Conservation (phyloP, 2,797 vertebrate genomes). For the Cyprinodon diabolis region DNA sequence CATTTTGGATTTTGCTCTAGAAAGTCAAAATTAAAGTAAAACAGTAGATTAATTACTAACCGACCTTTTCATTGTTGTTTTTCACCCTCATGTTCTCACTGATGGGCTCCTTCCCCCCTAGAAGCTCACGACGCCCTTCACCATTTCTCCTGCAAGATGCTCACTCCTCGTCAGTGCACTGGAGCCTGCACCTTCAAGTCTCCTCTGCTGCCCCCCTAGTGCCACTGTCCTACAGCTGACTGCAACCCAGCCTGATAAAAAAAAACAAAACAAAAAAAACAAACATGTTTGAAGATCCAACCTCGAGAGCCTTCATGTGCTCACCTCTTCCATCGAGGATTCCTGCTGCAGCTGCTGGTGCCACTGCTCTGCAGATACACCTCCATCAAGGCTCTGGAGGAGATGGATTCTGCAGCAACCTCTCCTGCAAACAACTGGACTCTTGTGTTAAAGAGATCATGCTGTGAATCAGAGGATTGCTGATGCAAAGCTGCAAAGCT, state of each 20-base stretch:
- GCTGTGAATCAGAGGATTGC: slow-evolving; percentile 63
- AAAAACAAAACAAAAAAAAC: not conserved
- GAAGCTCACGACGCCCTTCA: slow-evolving; percentile 93
- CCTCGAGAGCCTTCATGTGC: slow-evolving; percentile 36
- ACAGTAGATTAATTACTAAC: not conserved
- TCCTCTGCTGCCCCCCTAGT: slow-evolving; percentile 90
- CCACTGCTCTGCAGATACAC: slow-evolving; percentile 55
- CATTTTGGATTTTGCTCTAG: not conserved
- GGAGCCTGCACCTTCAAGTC: slow-evolving; percentile 95
- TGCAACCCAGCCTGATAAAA: slow-evolving; percentile 61
- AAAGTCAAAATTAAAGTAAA: not conserved
- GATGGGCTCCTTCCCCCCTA: slow-evolving; percentile 75
- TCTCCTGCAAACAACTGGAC: slow-evolving; percentile 22
- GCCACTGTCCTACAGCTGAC: slow-evolving; percentile 24
- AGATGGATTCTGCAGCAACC: slow-evolving; percentile 13
- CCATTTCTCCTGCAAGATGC: slow-evolving; percentile 97
- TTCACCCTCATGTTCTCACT: slow-evolving; percentile 55
- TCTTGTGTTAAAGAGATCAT: slow-evolving; percentile 43
- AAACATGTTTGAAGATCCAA: slow-evolving; percentile 11
- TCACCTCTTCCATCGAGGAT: slow-evolving; percentile 46
- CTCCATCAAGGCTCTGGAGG: slow-evolving; percentile 21
- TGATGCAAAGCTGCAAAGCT: slow-evolving; percentile 67
- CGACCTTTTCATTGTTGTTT: not conserved
- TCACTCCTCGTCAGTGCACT: slow-evolving; percentile 91
- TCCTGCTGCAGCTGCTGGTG: slow-evolving; percentile 35